phyloP scores from a whole-genome alignment of 2,888 invertebrate genomes.

The Oligia fasciuncula region DNA sequence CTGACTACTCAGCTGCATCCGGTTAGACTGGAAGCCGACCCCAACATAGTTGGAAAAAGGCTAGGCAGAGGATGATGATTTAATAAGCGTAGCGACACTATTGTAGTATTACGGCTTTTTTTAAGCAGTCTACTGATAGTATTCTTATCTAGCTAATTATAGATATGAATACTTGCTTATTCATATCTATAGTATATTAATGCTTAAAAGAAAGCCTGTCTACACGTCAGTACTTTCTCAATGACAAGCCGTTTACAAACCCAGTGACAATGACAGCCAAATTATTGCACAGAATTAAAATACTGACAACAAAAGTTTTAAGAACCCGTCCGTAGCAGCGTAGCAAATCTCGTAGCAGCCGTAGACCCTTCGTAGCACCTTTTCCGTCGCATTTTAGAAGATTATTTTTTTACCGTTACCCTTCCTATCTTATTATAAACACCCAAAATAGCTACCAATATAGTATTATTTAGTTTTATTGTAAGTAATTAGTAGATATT shows the following conservation, averaged over 20 bases:
- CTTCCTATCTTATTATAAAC: slow-evolving; percentile 33
- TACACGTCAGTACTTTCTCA: not conserved
- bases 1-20: no score
- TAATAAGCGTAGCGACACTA: not conserved
- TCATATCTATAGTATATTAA: no score
- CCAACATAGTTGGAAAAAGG: no score
- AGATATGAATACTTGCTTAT: no score
- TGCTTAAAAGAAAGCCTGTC: not conserved
- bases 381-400: not conserved
- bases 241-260: not conserved
- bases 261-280: not conserved
- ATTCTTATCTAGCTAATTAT: no score
- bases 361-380: slow-evolving; percentile 46
- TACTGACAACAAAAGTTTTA: not conserved
- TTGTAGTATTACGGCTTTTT: no score
- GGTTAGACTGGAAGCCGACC: no score
- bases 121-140: no score
- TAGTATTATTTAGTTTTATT: slow-evolving; percentile 60
- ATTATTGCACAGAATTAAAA: not conserved
- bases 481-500: slow-evolving; percentile 67
- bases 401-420: not conserved
- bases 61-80: not conserved
- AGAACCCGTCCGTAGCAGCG: slow-evolving; percentile 47
- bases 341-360: slow-evolving; percentile 42
- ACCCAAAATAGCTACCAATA: slow-evolving; percentile 26